Evolutionary conservation across 2,113 vertebrate genomes (phyloP).

Genomic region (Lepus timidus): DNA sequence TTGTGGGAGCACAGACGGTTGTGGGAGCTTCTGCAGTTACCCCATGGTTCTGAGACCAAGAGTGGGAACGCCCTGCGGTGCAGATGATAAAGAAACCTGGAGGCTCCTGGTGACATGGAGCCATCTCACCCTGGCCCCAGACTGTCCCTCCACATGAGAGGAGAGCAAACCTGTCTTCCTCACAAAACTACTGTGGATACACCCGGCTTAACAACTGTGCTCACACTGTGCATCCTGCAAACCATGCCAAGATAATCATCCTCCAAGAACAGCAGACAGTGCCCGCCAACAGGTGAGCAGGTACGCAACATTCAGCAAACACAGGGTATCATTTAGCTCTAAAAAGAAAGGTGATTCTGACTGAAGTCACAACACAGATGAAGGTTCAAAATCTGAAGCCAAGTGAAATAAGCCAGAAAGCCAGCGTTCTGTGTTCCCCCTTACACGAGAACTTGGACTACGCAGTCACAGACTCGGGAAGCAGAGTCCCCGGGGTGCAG

Average conservation of each 20-base stretch:
- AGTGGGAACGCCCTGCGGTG: background rate
- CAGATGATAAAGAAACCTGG: background rate
- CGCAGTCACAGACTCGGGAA: background rate
- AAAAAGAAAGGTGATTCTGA: background rate
- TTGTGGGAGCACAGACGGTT: background rate
- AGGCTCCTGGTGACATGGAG: background rate
- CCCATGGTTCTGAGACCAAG: background rate
- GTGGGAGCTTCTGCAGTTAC: background rate
- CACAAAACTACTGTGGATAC: no score
- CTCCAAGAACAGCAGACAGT: background rate
- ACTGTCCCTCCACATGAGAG: background rate
- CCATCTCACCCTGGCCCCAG: background rate
- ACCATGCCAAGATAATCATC: background rate
- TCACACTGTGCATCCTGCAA: background rate
- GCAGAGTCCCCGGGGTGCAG: background rate
- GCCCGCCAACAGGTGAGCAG: background rate
- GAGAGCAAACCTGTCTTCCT: background rate
- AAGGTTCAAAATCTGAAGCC: background rate
- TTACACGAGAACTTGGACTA: background rate
- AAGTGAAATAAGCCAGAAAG: background rate
- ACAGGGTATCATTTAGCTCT: background rate
- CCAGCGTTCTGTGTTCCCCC: background rate
- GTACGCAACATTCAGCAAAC: background rate
- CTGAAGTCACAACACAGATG: background rate
- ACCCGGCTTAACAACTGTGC: background rate